phyloP scores from a whole-genome alignment of 2,797 vertebrate genomes.

The Hippoglossus hippoglossus region DNA sequence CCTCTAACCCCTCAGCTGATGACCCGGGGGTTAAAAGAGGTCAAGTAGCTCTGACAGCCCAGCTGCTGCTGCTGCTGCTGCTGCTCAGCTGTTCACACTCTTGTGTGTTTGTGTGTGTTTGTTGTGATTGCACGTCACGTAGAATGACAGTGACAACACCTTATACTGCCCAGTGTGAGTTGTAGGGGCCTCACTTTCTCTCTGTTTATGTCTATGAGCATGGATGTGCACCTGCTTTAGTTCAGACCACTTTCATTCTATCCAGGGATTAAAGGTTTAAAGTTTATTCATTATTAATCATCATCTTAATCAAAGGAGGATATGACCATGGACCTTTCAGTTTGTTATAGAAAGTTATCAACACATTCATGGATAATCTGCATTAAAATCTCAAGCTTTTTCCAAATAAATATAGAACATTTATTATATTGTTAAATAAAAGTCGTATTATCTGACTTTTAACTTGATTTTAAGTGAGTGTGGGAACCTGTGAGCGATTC shows the following conservation, averaged over 20 bases:
- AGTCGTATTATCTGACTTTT: background rate
- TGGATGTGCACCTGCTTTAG: too few relatives aligned
- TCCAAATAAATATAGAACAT: too few relatives aligned
- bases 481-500: slow-evolving; percentile 47
- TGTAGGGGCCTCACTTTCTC: background rate
- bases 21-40: slow-evolving; percentile 60
- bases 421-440: too few relatives aligned
- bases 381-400: too few relatives aligned
- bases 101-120: slow-evolving; percentile 14
- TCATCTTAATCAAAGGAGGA: background rate
- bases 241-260: too few relatives aligned
- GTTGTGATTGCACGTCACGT: slow-evolving; percentile 20
- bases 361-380: too few relatives aligned
- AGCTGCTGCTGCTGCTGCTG: slow-evolving; percentile 42
- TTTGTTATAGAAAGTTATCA: background rate
- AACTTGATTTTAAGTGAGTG: background rate
- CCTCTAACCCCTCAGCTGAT: slow-evolving; percentile 43
- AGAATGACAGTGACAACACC: background rate
- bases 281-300: too few relatives aligned
- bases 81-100: slow-evolving; percentile 37
- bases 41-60: slow-evolving; percentile 46
- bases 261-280: too few relatives aligned
- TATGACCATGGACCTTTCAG: background rate
- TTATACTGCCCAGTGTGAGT: background rate
- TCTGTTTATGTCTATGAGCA: too few relatives aligned